Base-by-base conservation (phyloP, 2,113 vertebrate genomes). In the Craseonycteris thonglongyai region DNA sequence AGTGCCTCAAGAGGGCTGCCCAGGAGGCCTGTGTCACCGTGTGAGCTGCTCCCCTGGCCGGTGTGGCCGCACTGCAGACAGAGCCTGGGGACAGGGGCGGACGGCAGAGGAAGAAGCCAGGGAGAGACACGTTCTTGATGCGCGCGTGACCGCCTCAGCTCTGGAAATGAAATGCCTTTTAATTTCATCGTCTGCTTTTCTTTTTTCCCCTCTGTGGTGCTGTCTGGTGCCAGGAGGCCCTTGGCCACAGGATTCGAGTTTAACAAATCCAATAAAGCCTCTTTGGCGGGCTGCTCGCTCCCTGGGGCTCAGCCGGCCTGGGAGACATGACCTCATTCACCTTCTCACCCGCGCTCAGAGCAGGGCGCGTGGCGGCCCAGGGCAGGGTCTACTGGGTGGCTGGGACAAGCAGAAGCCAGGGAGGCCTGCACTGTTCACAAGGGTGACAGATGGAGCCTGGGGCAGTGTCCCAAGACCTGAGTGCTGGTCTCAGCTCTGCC, bases 101-200 rank as follows among this genome's bases (percentile, higher is more conserved):
- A 51, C 7, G 30, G 42, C 1, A 30, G 38, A 38, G 42, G n/a
- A 10, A 40, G 54, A 18, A 19, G 22, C 59, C 14, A 54, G 83
- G 45, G 61, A 78, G 86, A 51, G 83, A 38, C 2, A 0, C 4
- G 1, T 38, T 72, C 83, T 24, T 24, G 26, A 54, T 56, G 35
- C n/a, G 40, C 2, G 3, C 0, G 6, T 40, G 75, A 88, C 87
- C 26, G 74, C 54, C 49, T 80, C 11, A 22, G 84, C 85, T 79
- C 93, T 94, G 92, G 90, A 88, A 95, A 97, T 95, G 85, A 97
- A 97, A 86, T 91, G 92, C 93, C 93, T 97, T 94, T 97, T 96
- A 97, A 97, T 97, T 94, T 91, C 89, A 65, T 91, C 24, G 22
- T 96, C 96, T 42, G 84, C 71, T 92, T 72, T 74, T 71, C 49